Percentiles rank a stretch among this genome's conserved stretches.
phyloP scores from a whole-genome alignment of 2,888 invertebrate genomes.

The Tanaodytes sp. region DNA sequence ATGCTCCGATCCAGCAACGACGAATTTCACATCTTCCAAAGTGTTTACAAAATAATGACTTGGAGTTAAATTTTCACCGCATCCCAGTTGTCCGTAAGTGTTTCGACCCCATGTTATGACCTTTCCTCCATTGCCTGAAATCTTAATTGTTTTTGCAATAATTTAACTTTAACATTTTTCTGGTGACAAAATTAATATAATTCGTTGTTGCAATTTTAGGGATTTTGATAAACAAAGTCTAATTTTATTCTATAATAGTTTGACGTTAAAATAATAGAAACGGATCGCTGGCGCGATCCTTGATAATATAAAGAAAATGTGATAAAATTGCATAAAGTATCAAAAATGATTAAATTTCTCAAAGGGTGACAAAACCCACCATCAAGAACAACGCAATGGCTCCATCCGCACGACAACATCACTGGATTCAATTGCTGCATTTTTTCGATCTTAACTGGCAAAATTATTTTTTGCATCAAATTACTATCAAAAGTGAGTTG shows the following conservation, averaged over 20 bases:
- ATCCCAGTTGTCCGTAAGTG: constrained; percentile 85
- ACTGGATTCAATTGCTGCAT: constrained; percentile 64
- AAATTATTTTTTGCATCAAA: constrained; percentile 75
- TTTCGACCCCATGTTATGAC: constrained; percentile 87
- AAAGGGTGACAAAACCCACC: too few relatives aligned
- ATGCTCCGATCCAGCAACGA: constrained; percentile 86
- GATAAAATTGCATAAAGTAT: too few relatives aligned
- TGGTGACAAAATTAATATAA: too few relatives aligned
- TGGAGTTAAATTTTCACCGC: constrained; percentile 62
- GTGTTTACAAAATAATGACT: constrained; percentile 60
- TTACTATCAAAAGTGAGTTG: constrained; percentile 78
- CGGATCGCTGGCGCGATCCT: too few relatives aligned
- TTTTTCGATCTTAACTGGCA: constrained; percentile 74
- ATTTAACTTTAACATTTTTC: too few relatives aligned
- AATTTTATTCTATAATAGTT: too few relatives aligned
- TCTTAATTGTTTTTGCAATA: constrained; percentile 17
- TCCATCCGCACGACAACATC: constrained; percentile 83
- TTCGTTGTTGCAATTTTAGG: too few relatives aligned
- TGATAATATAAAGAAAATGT: too few relatives aligned
- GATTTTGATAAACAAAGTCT: too few relatives aligned
- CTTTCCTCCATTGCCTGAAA: constrained; percentile 76
- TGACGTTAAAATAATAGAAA: too few relatives aligned
- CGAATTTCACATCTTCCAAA: constrained; percentile 75
- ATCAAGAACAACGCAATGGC: constrained; percentile 77
- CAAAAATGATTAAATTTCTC: too few relatives aligned